Conservation (phyloP, 2,888 invertebrate species). For the Ochlodes sylvanus region DNA sequence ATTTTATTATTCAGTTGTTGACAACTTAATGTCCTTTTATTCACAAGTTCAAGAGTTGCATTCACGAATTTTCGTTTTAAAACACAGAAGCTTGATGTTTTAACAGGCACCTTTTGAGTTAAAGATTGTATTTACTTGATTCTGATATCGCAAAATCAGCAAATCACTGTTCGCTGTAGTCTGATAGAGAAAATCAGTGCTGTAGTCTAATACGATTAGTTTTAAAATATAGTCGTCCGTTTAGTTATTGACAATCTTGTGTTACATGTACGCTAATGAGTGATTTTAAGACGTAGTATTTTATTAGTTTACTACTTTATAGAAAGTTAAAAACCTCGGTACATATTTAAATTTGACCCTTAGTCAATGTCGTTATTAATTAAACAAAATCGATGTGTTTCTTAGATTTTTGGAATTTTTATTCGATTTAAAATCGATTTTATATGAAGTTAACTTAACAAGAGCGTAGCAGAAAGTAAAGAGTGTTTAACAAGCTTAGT, state of each 20-base stretch:
- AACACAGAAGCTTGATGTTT: conserved; percentile 12
- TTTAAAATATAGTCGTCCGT: neutral
- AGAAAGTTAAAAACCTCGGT: too few relatives aligned
- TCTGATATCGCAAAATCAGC: conserved; percentile 17
- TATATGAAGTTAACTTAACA: neutral
- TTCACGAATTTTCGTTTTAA: conserved; percentile 5
- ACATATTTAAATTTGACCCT: too few relatives aligned
- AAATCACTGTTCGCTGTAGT: conserved; percentile 36
- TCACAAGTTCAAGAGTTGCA: neutral
- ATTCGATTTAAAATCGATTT: neutral
- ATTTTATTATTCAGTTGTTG: neutral
- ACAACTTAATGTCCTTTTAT: neutral
- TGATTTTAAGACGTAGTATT: neutral
- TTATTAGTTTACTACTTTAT: neutral
- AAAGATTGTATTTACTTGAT: conserved; percentile 4
- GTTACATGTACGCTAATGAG: neutral
- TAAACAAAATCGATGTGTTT: too few relatives aligned
- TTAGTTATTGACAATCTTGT: neutral
- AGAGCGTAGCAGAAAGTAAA: conserved; percentile 31
- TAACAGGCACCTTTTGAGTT: conserved; percentile 10
- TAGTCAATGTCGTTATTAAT: too few relatives aligned
- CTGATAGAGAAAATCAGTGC: neutral
- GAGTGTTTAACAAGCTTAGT: conserved; percentile 70
- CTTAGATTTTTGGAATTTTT: neutral
- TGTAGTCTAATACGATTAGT: neutral